Base-by-base conservation (phyloP, 2,888 invertebrate genomes). In the Acanthopleura granulata region DNA sequence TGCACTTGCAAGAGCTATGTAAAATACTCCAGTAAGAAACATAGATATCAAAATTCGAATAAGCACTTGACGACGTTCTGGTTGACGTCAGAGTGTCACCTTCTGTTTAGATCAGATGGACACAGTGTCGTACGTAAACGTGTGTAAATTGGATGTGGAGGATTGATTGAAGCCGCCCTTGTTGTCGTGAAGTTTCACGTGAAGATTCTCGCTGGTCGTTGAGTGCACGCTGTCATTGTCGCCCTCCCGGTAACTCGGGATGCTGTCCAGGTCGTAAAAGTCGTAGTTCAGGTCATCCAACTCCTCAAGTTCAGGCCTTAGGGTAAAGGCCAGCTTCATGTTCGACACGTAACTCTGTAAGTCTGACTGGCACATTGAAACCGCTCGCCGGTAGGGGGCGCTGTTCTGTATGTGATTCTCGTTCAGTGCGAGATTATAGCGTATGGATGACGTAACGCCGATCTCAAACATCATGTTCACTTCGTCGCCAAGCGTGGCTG, bases 351-450 rank as follows among this genome's bases (percentile, higher is more conserved):
- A 85, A 22, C 78, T 77, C 11, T 79, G 76, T 0, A 81, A 80
- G 18, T 77, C 78, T 3, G 69, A 79, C 18, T 82, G 74, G 73
- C 83, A 84, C n/a, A 79, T 73, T n/a, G 80, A 78, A 1, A 82
- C 62, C 11, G 85, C 83, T n/a, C 78, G 79, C 16, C 66, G 49
- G 71, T 82, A 85, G 50, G 80, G 76, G 25, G 73, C 75, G 14
- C 79, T 80, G 61, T 75, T 74, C 70, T 80, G 81, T 6, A 83
- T 62, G 27, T 77, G 76, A 9, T 74, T 72, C 27, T 82, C 83
- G 73, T 85, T 85, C n/a, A 85, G 75, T 12, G 80, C 80, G 30
- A 85, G 78, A 12, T 76, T 75, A 40, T 83, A 85, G 51, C 75
- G 78, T 9, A 81, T 78, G 12, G 74, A 74, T 0, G 83, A 83